phyloP scores from a whole-genome alignment of 2,797 vertebrate genomes.

The Euphonia xanthogaster region DNA sequence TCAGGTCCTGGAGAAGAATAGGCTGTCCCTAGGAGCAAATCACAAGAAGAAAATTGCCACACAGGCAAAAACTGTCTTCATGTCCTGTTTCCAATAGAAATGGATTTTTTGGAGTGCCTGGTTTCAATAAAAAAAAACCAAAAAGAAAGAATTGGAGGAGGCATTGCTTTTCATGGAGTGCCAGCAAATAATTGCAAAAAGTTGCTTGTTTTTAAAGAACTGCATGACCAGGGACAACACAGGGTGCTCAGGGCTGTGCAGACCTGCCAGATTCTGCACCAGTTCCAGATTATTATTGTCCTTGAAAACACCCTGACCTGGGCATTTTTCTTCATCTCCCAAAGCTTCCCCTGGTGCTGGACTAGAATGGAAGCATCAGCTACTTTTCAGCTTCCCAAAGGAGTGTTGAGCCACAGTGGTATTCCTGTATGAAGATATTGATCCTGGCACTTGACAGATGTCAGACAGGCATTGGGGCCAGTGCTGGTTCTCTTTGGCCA shows the following conservation, averaged over 20 bases:
- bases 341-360: not conserved
- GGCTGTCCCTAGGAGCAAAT: not conserved
- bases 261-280: not conserved
- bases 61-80: not conserved
- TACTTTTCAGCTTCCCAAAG: not conserved
- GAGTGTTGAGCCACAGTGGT: not conserved
- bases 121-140: conserved; percentile 34
- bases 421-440: not conserved
- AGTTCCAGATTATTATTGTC: fast-evolving
- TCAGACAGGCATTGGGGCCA: fast-evolving
- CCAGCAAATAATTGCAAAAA: conserved; percentile 22
- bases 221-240: not conserved
- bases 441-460: not conserved
- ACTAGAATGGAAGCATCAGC: not conserved
- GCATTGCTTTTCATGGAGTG: conserved; percentile 28
- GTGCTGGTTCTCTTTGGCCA: not conserved
- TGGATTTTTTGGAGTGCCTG: conserved; percentile 5
- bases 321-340: not conserved
- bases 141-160: conserved; percentile 7
- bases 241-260: not conserved
- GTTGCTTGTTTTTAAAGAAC: not conserved
- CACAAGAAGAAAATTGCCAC: not conserved
- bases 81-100: conserved; percentile 45
- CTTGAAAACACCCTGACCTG: not conserved
- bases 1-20: conserved; percentile 11